Evolutionary conservation across 2,113 vertebrate genomes (phyloP).

Genomic region (Phycodurus eques): DNA sequence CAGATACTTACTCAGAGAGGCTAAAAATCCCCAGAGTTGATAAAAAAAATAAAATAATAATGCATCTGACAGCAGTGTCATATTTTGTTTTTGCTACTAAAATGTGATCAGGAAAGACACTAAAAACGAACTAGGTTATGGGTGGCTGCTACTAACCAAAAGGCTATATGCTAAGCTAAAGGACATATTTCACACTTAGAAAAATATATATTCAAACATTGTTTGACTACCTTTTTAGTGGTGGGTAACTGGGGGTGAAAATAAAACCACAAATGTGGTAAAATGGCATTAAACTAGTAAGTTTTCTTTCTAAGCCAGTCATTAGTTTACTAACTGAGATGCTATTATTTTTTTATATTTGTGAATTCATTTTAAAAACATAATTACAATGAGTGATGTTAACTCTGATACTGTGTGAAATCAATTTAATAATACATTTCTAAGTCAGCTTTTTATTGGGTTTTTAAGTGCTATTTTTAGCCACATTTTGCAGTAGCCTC

Average conservation of each 20-base stretch:
- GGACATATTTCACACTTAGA: not conserved
- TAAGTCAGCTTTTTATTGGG: too few relatives aligned
- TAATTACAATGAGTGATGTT: not conserved
- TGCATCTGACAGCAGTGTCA: not conserved
- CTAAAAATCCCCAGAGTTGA: not conserved
- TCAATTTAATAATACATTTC: too few relatives aligned
- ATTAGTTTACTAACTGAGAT: too few relatives aligned
- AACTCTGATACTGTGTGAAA: not conserved
- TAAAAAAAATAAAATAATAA: not conserved
- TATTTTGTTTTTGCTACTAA: not conserved
- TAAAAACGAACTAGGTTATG: not conserved
- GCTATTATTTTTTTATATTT: too few relatives aligned
- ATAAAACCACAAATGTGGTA: not conserved
- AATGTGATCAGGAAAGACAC: not conserved
- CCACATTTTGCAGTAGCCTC: too few relatives aligned
- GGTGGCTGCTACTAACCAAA: not conserved
- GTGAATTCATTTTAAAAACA: too few relatives aligned
- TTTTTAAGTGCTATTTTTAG: too few relatives aligned
- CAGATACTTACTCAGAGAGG: not conserved
- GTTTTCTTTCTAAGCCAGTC: too few relatives aligned
- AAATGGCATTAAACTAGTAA: not conserved
- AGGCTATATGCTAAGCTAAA: not conserved
- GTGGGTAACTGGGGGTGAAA: conserved; percentile 65
- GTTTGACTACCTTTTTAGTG: conserved; percentile 71
- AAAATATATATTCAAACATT: not conserved